Conservation (phyloP, 1,140 invertebrate species). For the Leptopilina boulardi region DNA sequence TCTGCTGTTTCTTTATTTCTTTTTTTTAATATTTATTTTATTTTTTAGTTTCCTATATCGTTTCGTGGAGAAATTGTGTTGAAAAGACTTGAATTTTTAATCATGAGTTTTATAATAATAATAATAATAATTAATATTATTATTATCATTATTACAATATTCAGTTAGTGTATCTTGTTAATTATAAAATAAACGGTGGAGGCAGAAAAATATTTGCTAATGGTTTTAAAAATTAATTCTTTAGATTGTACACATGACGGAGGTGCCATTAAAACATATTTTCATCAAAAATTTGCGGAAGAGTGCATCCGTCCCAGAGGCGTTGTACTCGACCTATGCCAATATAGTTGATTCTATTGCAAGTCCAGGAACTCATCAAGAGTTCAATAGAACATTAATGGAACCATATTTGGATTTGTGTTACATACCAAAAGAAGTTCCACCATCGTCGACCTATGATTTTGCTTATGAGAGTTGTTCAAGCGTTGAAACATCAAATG, state of each 20-base stretch:
- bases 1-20: background rate
- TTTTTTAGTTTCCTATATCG: background rate
- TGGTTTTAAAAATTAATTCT: background rate
- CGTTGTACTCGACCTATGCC: constrained; percentile 52
- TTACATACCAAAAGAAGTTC: constrained; percentile 41
- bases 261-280: constrained; percentile 49
- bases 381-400: constrained; percentile 56
- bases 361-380: constrained; percentile 41
- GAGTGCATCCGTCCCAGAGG: constrained; percentile 49
- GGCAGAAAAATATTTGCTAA: constrained; percentile 33
- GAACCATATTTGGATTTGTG: constrained; percentile 59
- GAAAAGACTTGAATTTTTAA: background rate
- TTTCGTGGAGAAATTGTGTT: background rate
- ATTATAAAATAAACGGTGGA: no score
- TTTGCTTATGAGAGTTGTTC: constrained; percentile 28
- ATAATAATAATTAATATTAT: no score
- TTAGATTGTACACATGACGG: constrained; percentile 54
- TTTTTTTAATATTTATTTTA: background rate
- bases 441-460: constrained; percentile 38
- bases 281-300: constrained; percentile 56
- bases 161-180: background rate
- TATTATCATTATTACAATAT: background rate
- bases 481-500: constrained; percentile 31
- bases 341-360: constrained; percentile 51
- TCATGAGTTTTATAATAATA: background rate